Evolutionary conservation across 2,888 invertebrate species (phyloP).

Genomic region (Pyrrhia umbra): DNA sequence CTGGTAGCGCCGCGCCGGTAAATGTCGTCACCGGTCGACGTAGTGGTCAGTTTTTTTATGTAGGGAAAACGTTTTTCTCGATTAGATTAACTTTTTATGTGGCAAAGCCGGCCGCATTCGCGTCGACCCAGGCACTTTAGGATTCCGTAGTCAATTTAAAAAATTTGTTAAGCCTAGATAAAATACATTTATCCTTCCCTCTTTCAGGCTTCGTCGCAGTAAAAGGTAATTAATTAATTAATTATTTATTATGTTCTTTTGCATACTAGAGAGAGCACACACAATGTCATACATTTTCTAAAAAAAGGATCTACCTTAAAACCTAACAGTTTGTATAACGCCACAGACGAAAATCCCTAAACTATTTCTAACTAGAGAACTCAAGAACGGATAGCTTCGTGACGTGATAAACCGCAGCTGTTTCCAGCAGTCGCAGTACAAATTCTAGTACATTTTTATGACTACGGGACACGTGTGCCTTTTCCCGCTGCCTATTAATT

Average conservation of each 20-base stretch:
- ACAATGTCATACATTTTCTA: too few relatives aligned
- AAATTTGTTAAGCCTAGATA: too few relatives aligned
- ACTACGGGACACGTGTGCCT: slow-evolving; percentile 1
- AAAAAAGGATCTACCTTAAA: too few relatives aligned
- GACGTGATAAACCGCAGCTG: slow-evolving; percentile 6
- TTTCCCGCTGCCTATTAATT: background rate
- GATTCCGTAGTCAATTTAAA: background rate
- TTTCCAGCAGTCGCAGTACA: background rate
- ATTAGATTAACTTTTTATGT: slow-evolving; percentile 53
- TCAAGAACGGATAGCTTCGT: background rate
- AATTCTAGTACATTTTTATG: background rate
- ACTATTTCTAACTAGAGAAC: background rate
- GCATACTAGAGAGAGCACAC: too few relatives aligned
- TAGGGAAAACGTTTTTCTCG: slow-evolving; percentile 52
- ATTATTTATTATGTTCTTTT: too few relatives aligned
- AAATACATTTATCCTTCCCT: background rate
- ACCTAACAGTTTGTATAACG: too few relatives aligned
- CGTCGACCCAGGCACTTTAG: background rate
- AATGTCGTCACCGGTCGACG: slow-evolving; percentile 72
- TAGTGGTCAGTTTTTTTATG: slow-evolving; percentile 59
- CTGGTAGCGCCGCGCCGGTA: slow-evolving; percentile 75
- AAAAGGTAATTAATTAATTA: too few relatives aligned
- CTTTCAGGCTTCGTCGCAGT: too few relatives aligned
- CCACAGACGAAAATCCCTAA: background rate
- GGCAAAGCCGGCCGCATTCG: slow-evolving; percentile 25